These are phyloP conservation scores for Ellobius talpinus DNA, from an alignment of 2,113 vertebrate genomes.

Conservation along the genomic window DNA sequence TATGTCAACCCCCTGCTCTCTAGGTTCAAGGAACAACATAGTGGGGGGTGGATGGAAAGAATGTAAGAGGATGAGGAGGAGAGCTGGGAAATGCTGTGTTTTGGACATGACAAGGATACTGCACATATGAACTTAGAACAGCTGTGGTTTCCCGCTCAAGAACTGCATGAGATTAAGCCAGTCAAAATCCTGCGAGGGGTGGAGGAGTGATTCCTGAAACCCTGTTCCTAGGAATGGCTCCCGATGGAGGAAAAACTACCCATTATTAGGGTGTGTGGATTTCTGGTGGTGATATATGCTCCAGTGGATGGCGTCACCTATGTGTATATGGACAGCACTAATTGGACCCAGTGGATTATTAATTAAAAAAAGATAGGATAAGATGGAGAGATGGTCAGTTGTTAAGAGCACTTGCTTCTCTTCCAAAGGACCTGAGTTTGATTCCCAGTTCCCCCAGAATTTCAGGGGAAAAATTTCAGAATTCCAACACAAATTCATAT, in stretches of 20 bases:
- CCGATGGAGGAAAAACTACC: background rate
- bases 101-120: background rate
- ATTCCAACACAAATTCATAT: background rate
- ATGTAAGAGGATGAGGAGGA: background rate
- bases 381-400: background rate
- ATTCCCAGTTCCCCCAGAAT: background rate
- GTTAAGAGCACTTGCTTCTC: background rate
- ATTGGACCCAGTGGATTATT: background rate
- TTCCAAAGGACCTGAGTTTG: background rate
- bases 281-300: background rate
- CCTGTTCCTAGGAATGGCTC: background rate
- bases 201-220: background rate
- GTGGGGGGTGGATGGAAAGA: background rate
- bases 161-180: background rate
- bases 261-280: background rate
- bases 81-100: background rate
- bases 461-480: background rate
- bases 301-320: background rate
- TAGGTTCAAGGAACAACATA: background rate
- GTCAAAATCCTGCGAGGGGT: background rate
- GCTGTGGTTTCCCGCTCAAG: background rate
- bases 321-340: background rate
- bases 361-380: background rate
- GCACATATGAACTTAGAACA: background rate
- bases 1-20: background rate